These are phyloP conservation scores for Clarias pachynema DNA, from an alignment of 2,797 vertebrate genomes.

Conservation along the genomic window DNA sequence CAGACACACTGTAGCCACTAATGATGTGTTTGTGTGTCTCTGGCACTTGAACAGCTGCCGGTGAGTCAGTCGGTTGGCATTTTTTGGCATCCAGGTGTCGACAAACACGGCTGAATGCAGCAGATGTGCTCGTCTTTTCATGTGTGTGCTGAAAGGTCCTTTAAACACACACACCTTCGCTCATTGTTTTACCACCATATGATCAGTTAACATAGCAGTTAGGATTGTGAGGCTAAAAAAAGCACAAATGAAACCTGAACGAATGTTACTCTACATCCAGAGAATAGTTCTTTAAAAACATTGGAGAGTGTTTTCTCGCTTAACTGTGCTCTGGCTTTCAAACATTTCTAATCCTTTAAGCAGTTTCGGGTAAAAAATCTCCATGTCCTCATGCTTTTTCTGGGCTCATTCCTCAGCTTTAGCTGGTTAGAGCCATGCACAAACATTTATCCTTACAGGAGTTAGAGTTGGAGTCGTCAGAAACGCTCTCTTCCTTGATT, in stretches of 20 bases:
- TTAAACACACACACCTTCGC: conserved; percentile 30
- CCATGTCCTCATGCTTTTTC: background rate
- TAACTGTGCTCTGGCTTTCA: background rate
- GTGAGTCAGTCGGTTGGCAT: conserved; percentile 36
- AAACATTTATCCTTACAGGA: background rate
- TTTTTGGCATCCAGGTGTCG: conserved; percentile 47
- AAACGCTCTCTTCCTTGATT: background rate
- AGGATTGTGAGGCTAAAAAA: background rate
- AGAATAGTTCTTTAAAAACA: background rate
- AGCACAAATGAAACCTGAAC: background rate
- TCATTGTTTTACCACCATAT: background rate
- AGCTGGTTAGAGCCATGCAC: background rate
- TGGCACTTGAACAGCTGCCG: conserved; percentile 40
- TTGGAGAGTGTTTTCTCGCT: background rate
- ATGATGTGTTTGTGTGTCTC: conserved; percentile 35
- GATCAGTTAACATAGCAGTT: background rate
- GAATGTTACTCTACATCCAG: background rate
- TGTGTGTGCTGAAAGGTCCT: conserved; percentile 33
- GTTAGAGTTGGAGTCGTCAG: background rate
- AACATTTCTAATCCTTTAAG: background rate
- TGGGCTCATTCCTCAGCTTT: background rate
- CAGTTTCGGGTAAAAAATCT: no score
- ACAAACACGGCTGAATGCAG: conserved; percentile 28
- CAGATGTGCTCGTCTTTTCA: conserved; percentile 54
- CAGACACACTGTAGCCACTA: conserved; percentile 5